Base-by-base conservation (phyloP, 1,140 invertebrate genomes). In the Gryon sp. region DNA sequence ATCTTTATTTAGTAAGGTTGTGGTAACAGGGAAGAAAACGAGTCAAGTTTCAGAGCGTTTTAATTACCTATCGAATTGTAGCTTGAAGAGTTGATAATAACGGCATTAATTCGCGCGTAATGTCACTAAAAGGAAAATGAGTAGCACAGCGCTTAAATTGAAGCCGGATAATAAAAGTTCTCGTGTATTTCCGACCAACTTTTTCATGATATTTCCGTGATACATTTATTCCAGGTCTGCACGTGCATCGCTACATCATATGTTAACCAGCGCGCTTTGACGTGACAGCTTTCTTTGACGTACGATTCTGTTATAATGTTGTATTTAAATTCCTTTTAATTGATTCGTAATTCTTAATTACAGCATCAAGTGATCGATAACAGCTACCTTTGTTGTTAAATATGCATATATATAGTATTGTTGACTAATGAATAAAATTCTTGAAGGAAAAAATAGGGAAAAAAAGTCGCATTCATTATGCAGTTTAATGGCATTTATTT, bases 121-220 rank as follows among this genome's bases (percentile, higher is more conserved):
- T 85, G 79, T 70, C 70, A 70, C 74, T 84, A 82, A 83, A 84
- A 83, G 84, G 83, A 84, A 82, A 83, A 79, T 80, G 84, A 85
- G 83, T 85, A 82, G 82, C 84, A 79, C 81, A 80, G n/a, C n/a
- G 84, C 83, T 87, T 88, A 87, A 88, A 88, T 87, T 87, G 87
- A 87, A 88, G 80, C 85, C 84, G 83, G 85, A 87, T 88, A 86
- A 87, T 88, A 88, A 88, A 88, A 87, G 84, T 82, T 81, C 80
- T 46, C 69, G 32, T 46, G 59, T 57, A 40, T 68, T 66, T 76
- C 66, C 70, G 32, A 65, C 69, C 43, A 62, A 70, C 62, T 63
- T 70, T 57, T 48, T 78, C 48, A 53, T 74, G 66, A 63, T 81
- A 65, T 74, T 69, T 74, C 52, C 41, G 59, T 46, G 53, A 68